Evolutionary conservation across 2,888 invertebrate genomes (phyloP).

Genomic region (Quadriops clusia): DNA sequence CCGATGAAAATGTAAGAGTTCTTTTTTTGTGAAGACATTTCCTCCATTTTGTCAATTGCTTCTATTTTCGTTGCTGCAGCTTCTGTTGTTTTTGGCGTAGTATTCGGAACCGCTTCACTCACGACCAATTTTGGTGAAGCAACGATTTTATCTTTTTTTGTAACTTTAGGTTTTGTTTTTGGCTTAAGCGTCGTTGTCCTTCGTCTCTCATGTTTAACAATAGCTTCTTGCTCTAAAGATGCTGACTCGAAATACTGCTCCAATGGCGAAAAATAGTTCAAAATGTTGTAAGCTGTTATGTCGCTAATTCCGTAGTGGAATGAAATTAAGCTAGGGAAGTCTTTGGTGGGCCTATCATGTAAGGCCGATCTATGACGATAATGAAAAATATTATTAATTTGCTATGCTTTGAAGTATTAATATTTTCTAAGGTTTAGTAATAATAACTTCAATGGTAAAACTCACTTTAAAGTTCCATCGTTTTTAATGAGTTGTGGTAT

Average conservation of each 20-base stretch:
- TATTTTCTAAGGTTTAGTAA: not conserved
- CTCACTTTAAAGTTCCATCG: slow-evolving; percentile 23
- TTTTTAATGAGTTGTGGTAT: slow-evolving; percentile 15
- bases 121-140: too few relatives aligned
- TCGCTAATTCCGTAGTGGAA: slow-evolving; percentile 39
- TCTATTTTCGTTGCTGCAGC: too few relatives aligned
- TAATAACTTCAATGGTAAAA: slow-evolving; percentile 3
- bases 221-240: slow-evolving; percentile 20
- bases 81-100: too few relatives aligned
- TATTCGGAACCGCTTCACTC: too few relatives aligned
- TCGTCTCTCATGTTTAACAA: too few relatives aligned
- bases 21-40: too few relatives aligned
- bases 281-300: slow-evolving; percentile 39
- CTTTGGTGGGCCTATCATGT: slow-evolving; percentile 34
- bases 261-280: slow-evolving; percentile 44
- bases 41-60: too few relatives aligned
- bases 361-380: slow-evolving; percentile 18
- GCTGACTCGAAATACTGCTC: slow-evolving; percentile 44
- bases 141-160: too few relatives aligned
- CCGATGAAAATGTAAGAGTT: too few relatives aligned
- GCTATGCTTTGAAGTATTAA: slow-evolving; percentile 1
- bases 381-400: slow-evolving; percentile 2
- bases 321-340: slow-evolving; percentile 41
- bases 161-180: slow-evolving; percentile 9
- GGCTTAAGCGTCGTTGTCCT: slow-evolving; percentile 21